These are phyloP conservation scores for Sorex araneus DNA, from an alignment of 2,113 vertebrate genomes.

Conservation along the genomic window DNA sequence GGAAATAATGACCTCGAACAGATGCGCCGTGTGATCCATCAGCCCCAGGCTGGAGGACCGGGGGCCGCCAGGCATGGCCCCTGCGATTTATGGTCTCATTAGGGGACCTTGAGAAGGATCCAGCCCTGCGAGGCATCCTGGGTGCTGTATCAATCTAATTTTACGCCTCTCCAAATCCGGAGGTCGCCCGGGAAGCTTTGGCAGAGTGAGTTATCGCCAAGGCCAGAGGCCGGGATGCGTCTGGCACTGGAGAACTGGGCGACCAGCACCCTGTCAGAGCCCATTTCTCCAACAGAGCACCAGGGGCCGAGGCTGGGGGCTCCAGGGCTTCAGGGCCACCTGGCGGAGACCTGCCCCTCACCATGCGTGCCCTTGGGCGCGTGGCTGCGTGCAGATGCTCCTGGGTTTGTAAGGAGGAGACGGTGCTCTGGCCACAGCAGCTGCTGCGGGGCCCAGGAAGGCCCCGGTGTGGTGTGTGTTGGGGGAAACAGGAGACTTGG, in stretches of 20 bases:
- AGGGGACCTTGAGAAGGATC: slow-evolving; percentile 43
- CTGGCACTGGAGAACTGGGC: neutral
- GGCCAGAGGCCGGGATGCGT: neutral
- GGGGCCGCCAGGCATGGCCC: neutral
- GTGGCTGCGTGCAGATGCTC: neutral
- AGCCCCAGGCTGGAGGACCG: neutral
- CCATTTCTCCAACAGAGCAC: neutral
- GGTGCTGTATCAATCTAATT: slow-evolving; percentile 56
- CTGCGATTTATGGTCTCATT: neutral
- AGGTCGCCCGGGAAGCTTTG: neutral
- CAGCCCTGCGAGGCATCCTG: neutral
- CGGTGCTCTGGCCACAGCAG: no score
- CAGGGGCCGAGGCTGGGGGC: neutral
- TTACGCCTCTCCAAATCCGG: slow-evolving; percentile 44
- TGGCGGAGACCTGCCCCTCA: no score
- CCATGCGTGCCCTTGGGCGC: neutral
- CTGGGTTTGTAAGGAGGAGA: neutral
- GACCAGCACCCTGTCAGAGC: neutral
- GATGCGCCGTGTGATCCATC: neutral
- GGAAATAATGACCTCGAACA: slow-evolving; percentile 5
- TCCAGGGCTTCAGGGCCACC: neutral
- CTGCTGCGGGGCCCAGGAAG: no score
- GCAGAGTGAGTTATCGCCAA: neutral
- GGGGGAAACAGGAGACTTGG: no score
- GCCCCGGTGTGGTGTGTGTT: no score